These are phyloP conservation scores for Hafferia zeledoni DNA, from an alignment of 2,797 vertebrate species.

Conservation along the genomic window DNA sequence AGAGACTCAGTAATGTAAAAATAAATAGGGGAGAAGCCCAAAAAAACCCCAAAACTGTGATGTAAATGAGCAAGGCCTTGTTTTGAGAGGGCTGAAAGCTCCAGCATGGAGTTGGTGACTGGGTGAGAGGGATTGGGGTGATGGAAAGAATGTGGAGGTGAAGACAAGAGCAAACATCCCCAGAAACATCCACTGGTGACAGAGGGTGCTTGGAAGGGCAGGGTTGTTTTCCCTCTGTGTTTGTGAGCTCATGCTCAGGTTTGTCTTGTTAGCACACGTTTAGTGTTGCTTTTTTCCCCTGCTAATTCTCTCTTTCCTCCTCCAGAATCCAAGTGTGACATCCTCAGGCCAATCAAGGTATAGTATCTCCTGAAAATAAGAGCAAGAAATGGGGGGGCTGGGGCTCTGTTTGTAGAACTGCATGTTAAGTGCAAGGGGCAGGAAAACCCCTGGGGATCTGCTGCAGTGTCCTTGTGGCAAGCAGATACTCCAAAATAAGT, in stretches of 20 bases:
- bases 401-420: not conserved
- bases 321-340: slow-evolving; percentile 44
- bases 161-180: not conserved
- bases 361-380: not conserved
- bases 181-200: not conserved
- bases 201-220: not conserved
- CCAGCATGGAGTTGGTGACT: not conserved
- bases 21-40: not conserved
- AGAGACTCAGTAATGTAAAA: not conserved
- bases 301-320: slow-evolving; percentile 14
- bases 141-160: not conserved
- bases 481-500: not conserved
- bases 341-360: slow-evolving; percentile 64
- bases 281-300: not conserved
- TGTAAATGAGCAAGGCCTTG: not conserved
- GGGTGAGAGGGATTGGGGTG: not conserved
- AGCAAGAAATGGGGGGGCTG: not conserved
- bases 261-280: not conserved
- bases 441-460: accelerated
- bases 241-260: not conserved
- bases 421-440: not conserved
- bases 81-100: not conserved
- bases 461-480: not conserved
- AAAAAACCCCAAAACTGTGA: not conserved
- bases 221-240: not conserved